A percentile compares a stretch with the other conserved stretches of the same genome.
These are phyloP conservation scores for Callipepla californica DNA, from an alignment of 2,113 vertebrate species.

Conservation along the genomic window DNA sequence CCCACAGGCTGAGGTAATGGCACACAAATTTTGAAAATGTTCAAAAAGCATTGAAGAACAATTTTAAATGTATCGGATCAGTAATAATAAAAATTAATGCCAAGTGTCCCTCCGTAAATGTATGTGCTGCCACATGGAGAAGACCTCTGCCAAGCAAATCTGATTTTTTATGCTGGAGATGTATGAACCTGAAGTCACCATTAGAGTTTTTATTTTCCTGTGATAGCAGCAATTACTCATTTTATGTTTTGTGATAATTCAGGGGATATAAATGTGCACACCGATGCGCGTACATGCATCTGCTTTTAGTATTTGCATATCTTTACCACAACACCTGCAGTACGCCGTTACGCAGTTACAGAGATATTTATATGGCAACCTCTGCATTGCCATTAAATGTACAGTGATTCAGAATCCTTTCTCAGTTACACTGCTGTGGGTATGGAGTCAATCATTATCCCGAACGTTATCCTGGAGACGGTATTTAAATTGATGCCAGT, in stretches of 20 bases:
- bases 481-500: not conserved
- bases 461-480: not conserved
- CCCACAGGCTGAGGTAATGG: conserved; percentile 50
- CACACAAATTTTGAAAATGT: conserved; percentile 42
- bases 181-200: not conserved
- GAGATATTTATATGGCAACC: not conserved
- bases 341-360: not conserved
- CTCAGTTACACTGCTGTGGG: not conserved
- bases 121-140: not conserved
- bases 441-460: not conserved
- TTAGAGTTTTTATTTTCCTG: conserved; percentile 9
- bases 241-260: conserved; percentile 7
- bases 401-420: not conserved
- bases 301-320: not conserved
- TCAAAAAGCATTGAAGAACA: conserved; percentile 14
- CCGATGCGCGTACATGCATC: not conserved
- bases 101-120: not conserved
- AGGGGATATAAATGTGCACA: not conserved
- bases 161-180: not conserved
- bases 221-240: not conserved
- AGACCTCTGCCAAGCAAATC: not conserved
- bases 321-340: not conserved
- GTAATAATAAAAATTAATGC: conserved; percentile 34
- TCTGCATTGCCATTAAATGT: not conserved
- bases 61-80: conserved; percentile 7